Base-by-base conservation (phyloP, 2,113 vertebrate species). In the Pandion haliaetus region DNA sequence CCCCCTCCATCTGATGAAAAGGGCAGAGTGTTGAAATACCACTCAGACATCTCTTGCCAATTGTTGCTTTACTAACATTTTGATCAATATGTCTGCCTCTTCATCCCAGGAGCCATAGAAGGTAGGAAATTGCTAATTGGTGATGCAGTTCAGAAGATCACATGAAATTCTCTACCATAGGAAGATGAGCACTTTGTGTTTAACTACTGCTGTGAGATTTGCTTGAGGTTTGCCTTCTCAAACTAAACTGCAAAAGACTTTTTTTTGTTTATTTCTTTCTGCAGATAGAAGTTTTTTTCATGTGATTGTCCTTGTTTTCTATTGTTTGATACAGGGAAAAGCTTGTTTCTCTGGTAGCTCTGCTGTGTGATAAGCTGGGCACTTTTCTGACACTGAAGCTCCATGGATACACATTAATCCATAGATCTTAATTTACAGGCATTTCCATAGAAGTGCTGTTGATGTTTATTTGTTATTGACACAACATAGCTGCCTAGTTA, bases 41-140 rank as follows among this genome's bases (percentile, higher is more conserved):
- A 86, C 77, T 96, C 86, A 93, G 70, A 84, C 25, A 62, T 80
- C 73, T 91, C 80, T 38, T 94, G 70, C 42, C 82, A 96, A 81
- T 19, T 95, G 87, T 94, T 90, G 73, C 36, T 93, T 97, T 93
- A 81, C 67, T 80, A 87, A 81, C 83, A 67, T 74, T 96, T 88
- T 96, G 79, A 98, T 97, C 96, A 91, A 93, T 98, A 96, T 63
- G 86, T 96, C 95, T 98, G 86, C 71, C 40, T 86, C 66, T 94
- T 71, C 38, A 70, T 94, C 55, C 78, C 84, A 81, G 86, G 69
- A 97, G 71, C 76, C 65, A 62, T 36, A 76, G 45, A 82, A 76
- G 44, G 34, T 73, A 93, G 85, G 69, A 95, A 95, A 96, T 70
- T 97, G 49, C 52, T 97, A 95, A 97, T 76, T 97, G 92, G n/a